Conservation (phyloP, 2,888 invertebrate genomes). For the Cantharis lateralis region DNA sequence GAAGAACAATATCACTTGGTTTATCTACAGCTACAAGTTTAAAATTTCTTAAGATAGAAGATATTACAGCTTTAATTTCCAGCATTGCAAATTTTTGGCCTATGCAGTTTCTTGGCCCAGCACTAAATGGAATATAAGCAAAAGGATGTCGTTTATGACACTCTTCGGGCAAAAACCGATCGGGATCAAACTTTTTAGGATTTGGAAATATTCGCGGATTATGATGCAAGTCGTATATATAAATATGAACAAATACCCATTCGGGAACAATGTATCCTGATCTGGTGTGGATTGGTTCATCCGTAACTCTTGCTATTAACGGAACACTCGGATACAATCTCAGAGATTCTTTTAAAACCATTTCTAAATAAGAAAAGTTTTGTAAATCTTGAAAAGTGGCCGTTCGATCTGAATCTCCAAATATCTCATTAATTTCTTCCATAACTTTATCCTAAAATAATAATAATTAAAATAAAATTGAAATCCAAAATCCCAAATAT, state of each 20-base stretch:
- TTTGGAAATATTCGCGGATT: constrained; percentile 66
- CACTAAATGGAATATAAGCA: constrained; percentile 70
- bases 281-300: constrained; percentile 40
- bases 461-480: not conserved
- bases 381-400: constrained; percentile 62
- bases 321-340: constrained; percentile 70
- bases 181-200: constrained; percentile 70
- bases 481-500: not conserved
- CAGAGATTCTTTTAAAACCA: constrained; percentile 68
- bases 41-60: constrained; percentile 61
- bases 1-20: constrained; percentile 53
- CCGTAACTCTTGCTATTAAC: constrained; percentile 60
- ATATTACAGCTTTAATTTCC: constrained; percentile 66
- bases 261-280: constrained; percentile 56
- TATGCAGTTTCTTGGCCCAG: constrained; percentile 71
- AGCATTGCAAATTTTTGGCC: constrained; percentile 71
- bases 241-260: constrained; percentile 59
- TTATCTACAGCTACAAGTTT: constrained; percentile 58
- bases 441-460: constrained; percentile 51
- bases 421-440: constrained; percentile 56
- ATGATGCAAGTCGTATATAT: constrained; percentile 68
- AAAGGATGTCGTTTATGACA: constrained; percentile 62
- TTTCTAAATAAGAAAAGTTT: constrained; percentile 67
- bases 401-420: constrained; percentile 55
- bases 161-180: constrained; percentile 69